phyloP scores from a whole-genome alignment of 2,888 invertebrate genomes.

The Spilarctia lutea region DNA sequence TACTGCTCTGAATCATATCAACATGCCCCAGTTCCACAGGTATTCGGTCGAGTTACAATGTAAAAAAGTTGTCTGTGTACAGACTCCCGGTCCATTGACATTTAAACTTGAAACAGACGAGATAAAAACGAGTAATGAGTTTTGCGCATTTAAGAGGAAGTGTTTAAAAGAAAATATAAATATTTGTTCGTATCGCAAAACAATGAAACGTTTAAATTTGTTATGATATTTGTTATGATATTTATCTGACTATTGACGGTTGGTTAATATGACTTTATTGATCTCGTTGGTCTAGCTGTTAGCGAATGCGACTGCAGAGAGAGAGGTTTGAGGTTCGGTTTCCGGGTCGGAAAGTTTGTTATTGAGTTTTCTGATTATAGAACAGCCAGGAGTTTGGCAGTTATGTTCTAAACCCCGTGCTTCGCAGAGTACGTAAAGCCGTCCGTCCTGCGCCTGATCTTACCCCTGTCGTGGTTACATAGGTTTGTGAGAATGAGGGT shows the following conservation, averaged over 20 bases:
- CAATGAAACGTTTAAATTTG: conserved; percentile 25
- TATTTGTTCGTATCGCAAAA: conserved; percentile 16
- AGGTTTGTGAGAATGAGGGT: too few species aligned
- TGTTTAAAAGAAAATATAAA: conserved; percentile 9
- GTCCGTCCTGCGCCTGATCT: too few species aligned
- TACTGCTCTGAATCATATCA: not conserved
- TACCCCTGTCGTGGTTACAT: too few species aligned
- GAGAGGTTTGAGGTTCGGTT: too few species aligned
- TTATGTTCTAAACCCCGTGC: too few species aligned
- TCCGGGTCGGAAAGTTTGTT: too few species aligned
- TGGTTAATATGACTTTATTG: not conserved
- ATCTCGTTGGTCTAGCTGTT: too few species aligned
- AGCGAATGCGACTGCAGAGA: too few species aligned
- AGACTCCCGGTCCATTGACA: conserved; percentile 37
- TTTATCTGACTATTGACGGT: not conserved
- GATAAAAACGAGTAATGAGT: conserved; percentile 29
- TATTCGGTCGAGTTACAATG: not conserved
- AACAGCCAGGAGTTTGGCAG: too few species aligned
- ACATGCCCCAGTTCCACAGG: not conserved
- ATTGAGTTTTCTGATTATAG: too few species aligned
- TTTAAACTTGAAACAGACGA: conserved; percentile 33
- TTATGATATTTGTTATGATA: not conserved
- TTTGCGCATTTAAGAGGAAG: conserved; percentile 5
- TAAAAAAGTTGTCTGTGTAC: conserved; percentile 22
- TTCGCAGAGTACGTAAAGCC: too few species aligned